These are phyloP conservation scores for Macaca fascicularis DNA, from an alignment of 2,113 vertebrate genomes.

Conservation along the genomic window T2T-MFA8v1.1 NC_088384.1:4635001-4635500, in stretches of 20 bases:
- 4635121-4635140: rapidly evolving
- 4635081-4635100: neutral
- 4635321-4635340: too few relatives aligned
- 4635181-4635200: neutral
- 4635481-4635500: too few relatives aligned
- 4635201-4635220: neutral
- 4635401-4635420: too few relatives aligned
- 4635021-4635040: rapidly evolving
- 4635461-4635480: too few relatives aligned
- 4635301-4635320: too few relatives aligned
- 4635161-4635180: rapidly evolving
- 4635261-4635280: rapidly evolving
- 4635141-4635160: rapidly evolving
- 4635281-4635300: rapidly evolving
- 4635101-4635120: neutral
- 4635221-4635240: too few relatives aligned
- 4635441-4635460: too few relatives aligned
- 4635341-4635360: too few relatives aligned
- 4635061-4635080: rapidly evolving
- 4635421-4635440: too few relatives aligned
- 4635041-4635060: neutral
- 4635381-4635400: too few relatives aligned
- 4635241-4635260: neutral
- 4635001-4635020: rapidly evolving
- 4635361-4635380: too few relatives aligned